Evolutionary conservation across 2,113 vertebrate species (phyloP), one percentile per base, ranked within the genome.

Genomic region (Cranoglanis bouderius): DNA sequence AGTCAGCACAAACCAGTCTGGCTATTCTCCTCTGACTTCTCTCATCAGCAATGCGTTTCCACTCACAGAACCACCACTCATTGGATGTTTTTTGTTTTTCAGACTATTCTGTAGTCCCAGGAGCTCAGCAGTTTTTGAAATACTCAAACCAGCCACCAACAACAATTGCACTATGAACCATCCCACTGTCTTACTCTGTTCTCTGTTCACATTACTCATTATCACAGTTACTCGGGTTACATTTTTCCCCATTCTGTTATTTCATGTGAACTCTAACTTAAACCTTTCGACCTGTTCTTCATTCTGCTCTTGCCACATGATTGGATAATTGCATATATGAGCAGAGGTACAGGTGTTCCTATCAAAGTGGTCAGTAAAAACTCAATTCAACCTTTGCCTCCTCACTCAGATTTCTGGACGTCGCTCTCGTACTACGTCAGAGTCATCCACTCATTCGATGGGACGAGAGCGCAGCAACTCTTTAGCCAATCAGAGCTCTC

Each of bases 371-470:
- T n/a, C 55, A 38, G 6, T 67, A 1, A 51, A 85, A 38, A 65
- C 78, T n/a, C 0, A 9, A 5, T 32, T 4, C 26, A 63, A 49
- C 21, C n/a, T 29, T 80, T 9, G 21, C 16, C 26, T 67, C 43
- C n/a, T 67, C 40, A 2, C n/a, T 46, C 74, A 99, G 98, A 92
- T 90, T 77, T 90, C 96, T 0, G 95, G 95, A 0, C 94, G 86
- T 55, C 95, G 94, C 0, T 96, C 96, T 2, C 96, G 96, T 74
- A 97, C 96, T 1, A 96, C 95, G 3, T 97, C 97, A 0, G 97
- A 98, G 90, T 97, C 93, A 0, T 96, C 97, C n/a, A 96, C 89
- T 88, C 96, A 97, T 92, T 98, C 96, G 0, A 77, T 86, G 0
- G 96, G 94, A 4, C 95, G 97, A 80, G 97, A 97, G 72, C 90